A percentile compares a stretch with the other conserved stretches of the same genome.
Evolutionary conservation across 2,888 invertebrate species (phyloP).

Genomic region (Epinotia brunnichana): DNA sequence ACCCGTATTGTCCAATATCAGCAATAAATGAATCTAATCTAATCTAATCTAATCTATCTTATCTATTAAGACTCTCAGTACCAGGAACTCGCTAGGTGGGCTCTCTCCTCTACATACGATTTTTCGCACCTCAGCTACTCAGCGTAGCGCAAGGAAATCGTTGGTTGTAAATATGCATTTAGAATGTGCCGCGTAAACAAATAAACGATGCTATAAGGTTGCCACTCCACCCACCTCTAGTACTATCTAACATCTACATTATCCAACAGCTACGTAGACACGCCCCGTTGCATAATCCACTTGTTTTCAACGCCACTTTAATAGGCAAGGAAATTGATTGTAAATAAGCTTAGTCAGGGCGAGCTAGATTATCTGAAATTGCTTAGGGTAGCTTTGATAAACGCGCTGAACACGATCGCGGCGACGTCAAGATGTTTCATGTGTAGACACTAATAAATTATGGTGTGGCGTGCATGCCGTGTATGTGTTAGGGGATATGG

Average conservation of each 20-base stretch:
- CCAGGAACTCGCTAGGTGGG: no score
- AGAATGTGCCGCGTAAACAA: neutral
- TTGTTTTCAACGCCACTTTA: constrained; percentile 50
- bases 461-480: constrained; percentile 27
- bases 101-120: no score
- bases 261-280: constrained; percentile 6
- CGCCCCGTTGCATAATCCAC: constrained; percentile 47
- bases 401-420: constrained; percentile 41
- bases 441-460: constrained; percentile 37
- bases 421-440: constrained; percentile 36
- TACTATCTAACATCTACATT: constrained; percentile 6
- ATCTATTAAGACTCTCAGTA: no score
- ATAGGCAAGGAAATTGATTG: constrained; percentile 63
- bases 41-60: no score
- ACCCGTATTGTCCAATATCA: no score
- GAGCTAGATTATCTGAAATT: constrained; percentile 61
- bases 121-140: no score
- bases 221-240: neutral
- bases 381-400: constrained; percentile 49
- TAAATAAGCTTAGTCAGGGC: constrained; percentile 59
- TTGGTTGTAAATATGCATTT: no score
- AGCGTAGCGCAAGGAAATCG: no score
- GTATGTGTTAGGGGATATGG: constrained; percentile 1
- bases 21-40: no score
- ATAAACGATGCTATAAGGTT: neutral